phyloP scores from a whole-genome alignment of 2,113 vertebrate genomes.

The Maccullochella peelii region DNA sequence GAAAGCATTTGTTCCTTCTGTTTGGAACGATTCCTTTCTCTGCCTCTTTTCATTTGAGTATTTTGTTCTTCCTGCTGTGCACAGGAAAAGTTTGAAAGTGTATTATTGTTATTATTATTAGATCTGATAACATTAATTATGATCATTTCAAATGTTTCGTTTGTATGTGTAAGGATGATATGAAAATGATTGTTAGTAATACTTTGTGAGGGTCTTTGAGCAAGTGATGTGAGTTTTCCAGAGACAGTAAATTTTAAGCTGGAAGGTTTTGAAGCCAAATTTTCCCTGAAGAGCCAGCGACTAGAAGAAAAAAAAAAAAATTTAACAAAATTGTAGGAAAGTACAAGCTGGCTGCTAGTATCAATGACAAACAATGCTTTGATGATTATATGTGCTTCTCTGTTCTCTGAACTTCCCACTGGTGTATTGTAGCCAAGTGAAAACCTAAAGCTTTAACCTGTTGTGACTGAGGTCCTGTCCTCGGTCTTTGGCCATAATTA shows the following conservation, averaged over 20 bases:
- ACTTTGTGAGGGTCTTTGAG: constrained; percentile 33
- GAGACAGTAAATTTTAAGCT: background rate
- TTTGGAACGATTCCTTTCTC: constrained; percentile 64
- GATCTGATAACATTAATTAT: constrained; percentile 22
- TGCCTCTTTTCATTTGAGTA: constrained; percentile 54
- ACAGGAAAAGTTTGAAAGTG: constrained; percentile 55
- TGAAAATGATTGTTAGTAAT: constrained; percentile 63
- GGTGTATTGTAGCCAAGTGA: constrained; percentile 49
- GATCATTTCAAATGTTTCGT: constrained; percentile 39
- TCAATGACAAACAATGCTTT: constrained; percentile 75
- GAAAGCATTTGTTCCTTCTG: constrained; percentile 60
- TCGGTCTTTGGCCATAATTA: constrained; percentile 55
- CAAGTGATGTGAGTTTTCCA: constrained; percentile 38
- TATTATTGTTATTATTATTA: constrained; percentile 60
- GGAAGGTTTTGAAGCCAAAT: background rate
- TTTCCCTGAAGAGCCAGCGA: constrained; percentile 20
- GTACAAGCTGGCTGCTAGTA: constrained; percentile 76
- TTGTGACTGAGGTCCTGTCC: constrained; percentile 16
- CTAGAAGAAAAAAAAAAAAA: constrained; percentile 62
- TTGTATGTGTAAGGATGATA: constrained; percentile 58
- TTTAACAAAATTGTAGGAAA: constrained; percentile 54
- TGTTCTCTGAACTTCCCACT: constrained; percentile 29
- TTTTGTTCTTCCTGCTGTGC: constrained; percentile 54
- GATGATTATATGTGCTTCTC: constrained; percentile 63
- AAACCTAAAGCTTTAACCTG: constrained; percentile 79